Base-by-base conservation (phyloP, 2,113 vertebrate genomes). In the Typhlomys cinereus region DNA sequence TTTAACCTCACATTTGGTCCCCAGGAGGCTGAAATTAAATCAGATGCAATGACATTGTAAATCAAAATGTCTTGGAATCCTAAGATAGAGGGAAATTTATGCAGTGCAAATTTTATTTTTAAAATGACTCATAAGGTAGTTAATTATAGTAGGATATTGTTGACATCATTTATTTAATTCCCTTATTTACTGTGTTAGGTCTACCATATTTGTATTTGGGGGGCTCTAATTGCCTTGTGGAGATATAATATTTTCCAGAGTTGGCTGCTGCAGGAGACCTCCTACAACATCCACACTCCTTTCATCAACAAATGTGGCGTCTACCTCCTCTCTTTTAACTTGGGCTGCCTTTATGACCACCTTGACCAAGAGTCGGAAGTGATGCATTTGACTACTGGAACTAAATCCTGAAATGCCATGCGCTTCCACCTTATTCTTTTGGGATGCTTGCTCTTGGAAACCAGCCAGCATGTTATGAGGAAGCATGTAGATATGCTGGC, bases 111-210 rank as follows among this genome's bases (percentile, higher is more conserved):
- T 59, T 89, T 94, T 85, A 75, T 96, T 96, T 96, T 94, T 88
- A 85, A 95, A 97, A 94, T 96, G 96, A 96, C 84, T 91, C 92
- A 90, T 92, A 71, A 90, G 87, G 46, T 88, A 39, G 81, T 96
- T 97, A 97, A 97, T 97, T 97, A 83, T 48, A 91, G 46, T 36
- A 81, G 44, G 81, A 44, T 91, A 94, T 79, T 93, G 31, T 97
- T 92, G 75, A 75, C 44, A 70, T 57, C 44, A 73, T 69, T 76
- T 75, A 73, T 69, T 76, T 75, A 50, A 54, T 62, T 89, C 21
- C 74, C 96, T 91, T 95, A 95, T 96, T 96, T 94, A 82, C 95
- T 88, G 46, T 95, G 76, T 92, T 93, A 69, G 85, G 88, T 85
- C 80, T 90, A 91, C 97, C 76, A 36, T 46, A 48, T 96, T 96